Conservation (phyloP, 2,888 invertebrate species). For the Cryptophagus acutangulus region DNA sequence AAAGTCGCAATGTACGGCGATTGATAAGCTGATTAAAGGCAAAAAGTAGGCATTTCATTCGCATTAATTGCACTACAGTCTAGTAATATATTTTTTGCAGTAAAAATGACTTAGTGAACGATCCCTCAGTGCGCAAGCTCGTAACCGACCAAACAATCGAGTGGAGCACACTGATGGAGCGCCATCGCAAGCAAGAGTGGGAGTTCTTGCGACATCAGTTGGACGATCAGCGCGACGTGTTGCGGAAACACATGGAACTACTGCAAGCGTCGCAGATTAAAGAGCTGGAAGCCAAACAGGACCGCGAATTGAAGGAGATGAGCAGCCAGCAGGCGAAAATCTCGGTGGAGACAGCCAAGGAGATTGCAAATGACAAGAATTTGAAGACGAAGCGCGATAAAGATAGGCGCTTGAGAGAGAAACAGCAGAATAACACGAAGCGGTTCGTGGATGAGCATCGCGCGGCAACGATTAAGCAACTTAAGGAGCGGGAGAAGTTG, state of each 20-base stretch:
- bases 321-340: conserved; percentile 91
- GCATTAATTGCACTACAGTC: conserved; percentile 6
- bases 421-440: conserved; percentile 96
- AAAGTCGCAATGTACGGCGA: conserved; percentile 83
- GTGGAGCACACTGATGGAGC: conserved; percentile 87
- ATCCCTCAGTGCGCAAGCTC: conserved; percentile 72
- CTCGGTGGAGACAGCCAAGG: conserved; percentile 94
- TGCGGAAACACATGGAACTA: conserved; percentile 71
- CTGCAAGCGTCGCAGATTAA: conserved; percentile 83
- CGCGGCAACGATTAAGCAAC: conserved; percentile 82
- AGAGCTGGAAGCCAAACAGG: conserved; percentile 84
- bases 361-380: conserved; percentile 86
- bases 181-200: conserved; percentile 79
- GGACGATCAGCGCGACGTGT: conserved; percentile 72
- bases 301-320: conserved; percentile 94
- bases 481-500: conserved; percentile 86
- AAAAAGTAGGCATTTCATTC: conserved; percentile 65
- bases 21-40: conserved; percentile 91
- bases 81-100: conserved; percentile 49
- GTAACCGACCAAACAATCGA: conserved; percentile 91
- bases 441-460: conserved; percentile 95
- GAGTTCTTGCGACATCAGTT: conserved; percentile 74
- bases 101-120: conserved; percentile 74
- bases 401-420: conserved; percentile 87
- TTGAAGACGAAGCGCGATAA: conserved; percentile 96